phyloP scores from a whole-genome alignment of 1,140 invertebrate genomes.

The Diabrotica virgifera region DNA sequence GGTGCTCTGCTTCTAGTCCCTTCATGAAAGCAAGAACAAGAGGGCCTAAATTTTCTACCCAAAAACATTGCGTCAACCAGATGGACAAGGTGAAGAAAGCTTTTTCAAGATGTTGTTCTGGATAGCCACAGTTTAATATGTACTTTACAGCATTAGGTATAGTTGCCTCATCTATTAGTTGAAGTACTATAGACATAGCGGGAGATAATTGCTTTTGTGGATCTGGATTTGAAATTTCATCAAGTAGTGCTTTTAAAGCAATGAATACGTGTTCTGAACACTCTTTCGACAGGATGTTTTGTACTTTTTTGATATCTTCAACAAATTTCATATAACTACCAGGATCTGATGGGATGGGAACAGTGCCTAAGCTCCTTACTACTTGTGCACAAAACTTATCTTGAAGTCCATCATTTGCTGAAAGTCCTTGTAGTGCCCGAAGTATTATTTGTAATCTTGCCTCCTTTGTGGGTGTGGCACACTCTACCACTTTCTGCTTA shows the following conservation, averaged over 20 bases:
- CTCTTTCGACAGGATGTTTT: slow-evolving; percentile 45
- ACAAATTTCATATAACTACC: slow-evolving; percentile 45
- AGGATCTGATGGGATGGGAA: slow-evolving; percentile 38
- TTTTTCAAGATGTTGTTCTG: slow-evolving; percentile 46
- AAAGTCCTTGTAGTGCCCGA: slow-evolving; percentile 35
- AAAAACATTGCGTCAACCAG: slow-evolving; percentile 53
- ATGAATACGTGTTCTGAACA: slow-evolving; percentile 40
- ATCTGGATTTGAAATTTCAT: slow-evolving; percentile 47
- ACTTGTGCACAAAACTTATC: slow-evolving; percentile 36
- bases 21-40: slow-evolving; percentile 56
- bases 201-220: slow-evolving; percentile 48
- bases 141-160: slow-evolving; percentile 34
- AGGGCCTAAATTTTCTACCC: slow-evolving; percentile 50
- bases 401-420: slow-evolving; percentile 27
- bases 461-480: slow-evolving; percentile 28
- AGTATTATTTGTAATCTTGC: slow-evolving; percentile 36
- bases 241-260: slow-evolving; percentile 48
- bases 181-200: slow-evolving; percentile 56
- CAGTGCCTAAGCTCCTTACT: slow-evolving; percentile 38
- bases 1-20: slow-evolving; percentile 51
- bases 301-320: slow-evolving; percentile 47
- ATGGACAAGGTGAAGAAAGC: slow-evolving; percentile 52
- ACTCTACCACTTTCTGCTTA: slow-evolving; percentile 44
- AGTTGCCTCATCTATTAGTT: slow-evolving; percentile 47
- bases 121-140: slow-evolving; percentile 48